These are phyloP conservation scores for Galerucella calmariensis DNA, from an alignment of 2,888 invertebrate genomes.

Conservation along the genomic window DNA sequence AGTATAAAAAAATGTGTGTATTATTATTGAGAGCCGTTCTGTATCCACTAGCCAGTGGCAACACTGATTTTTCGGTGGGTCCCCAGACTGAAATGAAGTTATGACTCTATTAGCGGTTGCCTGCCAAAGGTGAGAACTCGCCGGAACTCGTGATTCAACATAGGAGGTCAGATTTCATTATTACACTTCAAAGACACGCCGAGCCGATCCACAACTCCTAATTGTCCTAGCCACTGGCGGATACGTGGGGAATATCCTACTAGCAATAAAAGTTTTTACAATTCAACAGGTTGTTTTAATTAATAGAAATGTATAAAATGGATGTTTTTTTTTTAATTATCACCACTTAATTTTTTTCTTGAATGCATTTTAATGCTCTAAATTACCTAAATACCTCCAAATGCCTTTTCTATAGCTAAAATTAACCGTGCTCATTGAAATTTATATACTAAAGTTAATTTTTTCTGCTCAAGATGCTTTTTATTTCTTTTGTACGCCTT, in stretches of 20 bases:
- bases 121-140: slow-evolving; percentile 53
- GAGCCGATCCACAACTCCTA: slow-evolving; percentile 41
- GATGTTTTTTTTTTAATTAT: not conserved
- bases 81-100: slow-evolving; percentile 45
- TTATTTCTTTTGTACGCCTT: too few relatives aligned
- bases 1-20: not conserved
- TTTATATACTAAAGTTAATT: too few relatives aligned
- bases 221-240: slow-evolving; percentile 41
- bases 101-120: slow-evolving; percentile 59
- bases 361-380: not conserved
- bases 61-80: slow-evolving; percentile 37
- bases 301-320: not conserved
- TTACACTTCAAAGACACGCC: slow-evolving; percentile 47
- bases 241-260: slow-evolving; percentile 15
- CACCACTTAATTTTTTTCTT: not conserved
- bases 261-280: not conserved
- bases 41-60: slow-evolving; percentile 30
- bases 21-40: not conserved
- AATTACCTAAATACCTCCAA: too few relatives aligned
- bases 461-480: too few relatives aligned
- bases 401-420: too few relatives aligned
- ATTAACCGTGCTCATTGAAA: too few relatives aligned
- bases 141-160: slow-evolving; percentile 47
- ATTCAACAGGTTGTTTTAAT: not conserved
- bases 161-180: slow-evolving; percentile 52